Evolutionary conservation across 2,797 vertebrate genomes (phyloP).

Genomic region (Rousettus madagascariensis): DNA sequence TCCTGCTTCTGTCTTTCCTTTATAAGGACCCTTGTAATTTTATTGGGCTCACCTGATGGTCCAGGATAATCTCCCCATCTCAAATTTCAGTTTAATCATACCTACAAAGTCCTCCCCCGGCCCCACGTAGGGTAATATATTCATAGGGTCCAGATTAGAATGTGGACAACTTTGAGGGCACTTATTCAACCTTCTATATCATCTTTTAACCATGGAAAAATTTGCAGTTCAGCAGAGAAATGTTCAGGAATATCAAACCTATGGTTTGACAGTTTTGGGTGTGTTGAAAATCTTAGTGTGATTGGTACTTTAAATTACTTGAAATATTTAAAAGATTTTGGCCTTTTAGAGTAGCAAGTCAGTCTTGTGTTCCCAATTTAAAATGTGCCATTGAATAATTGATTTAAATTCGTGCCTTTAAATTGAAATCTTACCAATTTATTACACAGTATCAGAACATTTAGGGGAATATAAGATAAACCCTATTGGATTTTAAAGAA

Average conservation of each 20-base stretch:
- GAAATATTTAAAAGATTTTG: slow-evolving; percentile 14
- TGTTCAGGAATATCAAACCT: neutral
- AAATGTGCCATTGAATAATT: neutral
- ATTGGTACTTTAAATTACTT: neutral
- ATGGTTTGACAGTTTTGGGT: neutral
- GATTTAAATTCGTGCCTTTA: neutral
- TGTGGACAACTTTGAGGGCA: neutral
- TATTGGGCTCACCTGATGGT: neutral
- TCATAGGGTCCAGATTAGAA: neutral
- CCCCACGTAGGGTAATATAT: neutral
- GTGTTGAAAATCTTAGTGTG: neutral
- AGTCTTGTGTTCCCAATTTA: neutral
- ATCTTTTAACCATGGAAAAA: neutral
- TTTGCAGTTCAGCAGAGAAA: neutral
- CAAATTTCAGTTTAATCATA: neutral
- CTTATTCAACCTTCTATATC: neutral
- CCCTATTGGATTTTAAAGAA: neutral
- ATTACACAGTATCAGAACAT: neutral
- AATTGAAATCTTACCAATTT: neutral
- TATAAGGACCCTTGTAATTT: neutral
- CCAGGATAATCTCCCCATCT: neutral
- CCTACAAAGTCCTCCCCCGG: neutral
- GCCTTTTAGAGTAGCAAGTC: neutral
- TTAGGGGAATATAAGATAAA: neutral
- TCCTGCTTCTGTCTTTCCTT: neutral